Evolutionary conservation across 1,140 invertebrate genomes (phyloP).

Genomic region (Atta colombica): DNA sequence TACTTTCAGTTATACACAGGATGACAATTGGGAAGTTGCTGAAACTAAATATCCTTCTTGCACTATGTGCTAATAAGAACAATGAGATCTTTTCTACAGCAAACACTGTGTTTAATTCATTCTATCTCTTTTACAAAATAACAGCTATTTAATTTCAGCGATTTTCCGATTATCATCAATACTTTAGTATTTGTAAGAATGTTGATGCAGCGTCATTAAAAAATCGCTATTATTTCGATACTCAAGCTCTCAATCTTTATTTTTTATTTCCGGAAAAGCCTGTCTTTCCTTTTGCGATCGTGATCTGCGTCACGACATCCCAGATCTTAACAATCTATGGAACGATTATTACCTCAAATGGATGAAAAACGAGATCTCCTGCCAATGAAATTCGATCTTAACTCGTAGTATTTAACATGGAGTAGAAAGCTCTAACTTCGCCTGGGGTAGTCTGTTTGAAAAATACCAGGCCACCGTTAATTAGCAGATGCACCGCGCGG

Average conservation of each 20-base stretch:
- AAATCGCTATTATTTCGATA: neutral
- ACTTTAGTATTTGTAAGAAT: neutral
- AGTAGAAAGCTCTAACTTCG: slow-evolving; percentile 16
- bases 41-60: neutral
- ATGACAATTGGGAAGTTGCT: neutral
- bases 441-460: slow-evolving; percentile 8
- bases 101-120: neutral
- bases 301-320: neutral
- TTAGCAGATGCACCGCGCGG: slow-evolving; percentile 44
- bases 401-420: slow-evolving; percentile 9
- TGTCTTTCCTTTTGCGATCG: neutral
- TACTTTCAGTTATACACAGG: neutral
- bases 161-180: neutral
- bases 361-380: neutral
- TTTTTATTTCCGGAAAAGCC: neutral
- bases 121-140: neutral
- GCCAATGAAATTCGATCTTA: slow-evolving; percentile 46
- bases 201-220: too few species aligned
- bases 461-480: slow-evolving; percentile 48
- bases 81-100: neutral
- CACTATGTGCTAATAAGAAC: neutral
- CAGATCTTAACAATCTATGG: neutral
- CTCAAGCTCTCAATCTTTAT: neutral
- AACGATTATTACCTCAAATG: slow-evolving; percentile 31
- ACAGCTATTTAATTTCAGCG: slow-evolving; percentile 7